Evolutionary conservation across 2,888 invertebrate species (phyloP).

Genomic region (Pandemis cinnamomeana): DNA sequence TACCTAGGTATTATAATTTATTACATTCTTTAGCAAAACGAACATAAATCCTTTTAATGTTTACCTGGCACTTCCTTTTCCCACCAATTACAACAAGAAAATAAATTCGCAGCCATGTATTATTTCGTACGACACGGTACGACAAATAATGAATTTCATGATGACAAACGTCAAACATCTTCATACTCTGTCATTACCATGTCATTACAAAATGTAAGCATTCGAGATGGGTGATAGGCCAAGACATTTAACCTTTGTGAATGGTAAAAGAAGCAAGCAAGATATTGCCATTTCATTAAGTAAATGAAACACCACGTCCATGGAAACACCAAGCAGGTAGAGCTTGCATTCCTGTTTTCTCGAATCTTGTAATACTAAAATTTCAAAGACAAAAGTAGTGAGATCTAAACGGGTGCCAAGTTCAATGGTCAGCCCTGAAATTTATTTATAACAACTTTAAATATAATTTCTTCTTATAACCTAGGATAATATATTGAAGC

Average conservation of each 20-base stretch:
- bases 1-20: too few species aligned
- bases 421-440: too few species aligned
- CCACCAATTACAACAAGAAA: slow-evolving; percentile 48
- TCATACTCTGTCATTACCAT: slow-evolving; percentile 7
- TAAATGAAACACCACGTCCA: too few species aligned
- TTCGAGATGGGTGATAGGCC: neutral
- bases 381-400: too few species aligned
- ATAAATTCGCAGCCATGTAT: slow-evolving; percentile 23
- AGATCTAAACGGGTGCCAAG: too few species aligned
- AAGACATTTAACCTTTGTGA: neutral
- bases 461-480: too few species aligned
- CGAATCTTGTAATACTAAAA: too few species aligned
- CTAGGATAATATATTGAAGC: too few species aligned
- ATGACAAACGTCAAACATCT: neutral
- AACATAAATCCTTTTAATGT: neutral
- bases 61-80: slow-evolving; percentile 46
- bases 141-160: neutral
- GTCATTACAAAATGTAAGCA: neutral
- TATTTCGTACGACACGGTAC: neutral
- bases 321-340: too few species aligned
- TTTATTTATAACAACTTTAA: too few species aligned
- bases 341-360: too few species aligned
- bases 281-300: neutral
- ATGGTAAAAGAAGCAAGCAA: neutral
- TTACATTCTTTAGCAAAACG: neutral